Evolutionary conservation across 2,888 invertebrate genomes (phyloP), one percentile per base, ranked within the genome.

Genomic region (Lasioglossum vierecki): DNA sequence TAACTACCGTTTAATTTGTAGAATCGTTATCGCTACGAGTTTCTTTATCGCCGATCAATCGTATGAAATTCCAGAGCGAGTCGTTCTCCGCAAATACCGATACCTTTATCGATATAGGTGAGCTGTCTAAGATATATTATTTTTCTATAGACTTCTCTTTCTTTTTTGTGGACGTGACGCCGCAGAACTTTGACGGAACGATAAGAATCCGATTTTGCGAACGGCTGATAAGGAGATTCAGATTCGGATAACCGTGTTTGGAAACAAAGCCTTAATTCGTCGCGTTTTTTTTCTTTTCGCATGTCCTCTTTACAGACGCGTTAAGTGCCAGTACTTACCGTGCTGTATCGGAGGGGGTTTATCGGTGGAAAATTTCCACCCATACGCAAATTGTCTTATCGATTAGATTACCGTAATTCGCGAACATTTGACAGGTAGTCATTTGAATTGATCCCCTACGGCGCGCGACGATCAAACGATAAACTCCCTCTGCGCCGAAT

Each of bases 291-390:
- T 9, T 11, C 3, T 6, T 4, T 0, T 9, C 8, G 0, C 22
- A 9, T 8, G 66, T 68, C 1, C 9, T 39, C 66, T 68, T 39
- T 22, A 68, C 35, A 22, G 22, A 68, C 9, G 39, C 9, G 18
- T 35, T 18, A 35, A 66, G 18, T 8, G 22, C 4, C 22, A 39
- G 9, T 66, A 18, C 53, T 49, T 49, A 18, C 30, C 8, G 8
- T 8, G 9, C 22, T 8, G 18, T 35, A 22, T 26, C 35, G 3
- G 35, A 30, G 22, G 1, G 1, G 9, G 60, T 75, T 75, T 71
- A 79, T 84, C 84, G 22, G 22, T n/a, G 4, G 66, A 74, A 82
- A 75, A n/a, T 79, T 84, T 83, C 83, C 83, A 49, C 30, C 0
- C 3, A 35, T 22, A 2, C 2, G 18, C 9, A 6, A 41, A 74